Evolutionary conservation across 2,113 vertebrate genomes (phyloP).

Genomic region (Tachysurus fulvidraco): DNA sequence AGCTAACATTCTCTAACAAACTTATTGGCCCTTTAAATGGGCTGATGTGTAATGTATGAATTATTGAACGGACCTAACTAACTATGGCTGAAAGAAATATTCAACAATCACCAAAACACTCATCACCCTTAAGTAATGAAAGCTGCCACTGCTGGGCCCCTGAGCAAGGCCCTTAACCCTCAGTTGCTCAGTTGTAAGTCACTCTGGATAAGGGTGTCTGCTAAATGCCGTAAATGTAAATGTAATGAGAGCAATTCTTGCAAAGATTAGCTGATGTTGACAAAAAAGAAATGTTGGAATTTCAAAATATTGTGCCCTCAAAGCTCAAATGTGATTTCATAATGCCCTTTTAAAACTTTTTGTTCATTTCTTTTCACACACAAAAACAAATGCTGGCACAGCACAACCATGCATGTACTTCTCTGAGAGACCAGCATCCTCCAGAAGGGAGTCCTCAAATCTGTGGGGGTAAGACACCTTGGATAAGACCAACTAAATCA

Average conservation of each 20-base stretch:
- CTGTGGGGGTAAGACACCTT: slow-evolving; percentile 64
- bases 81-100: neutral
- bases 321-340: neutral
- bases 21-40: neutral
- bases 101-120: neutral
- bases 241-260: neutral
- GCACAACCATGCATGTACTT: slow-evolving; percentile 74
- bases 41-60: neutral
- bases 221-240: too few species aligned
- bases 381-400: slow-evolving; percentile 39
- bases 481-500: neutral
- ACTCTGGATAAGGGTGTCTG: too few species aligned
- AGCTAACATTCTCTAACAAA: neutral
- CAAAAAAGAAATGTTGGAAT: neutral
- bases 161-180: too few species aligned
- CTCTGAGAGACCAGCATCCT: slow-evolving; percentile 69
- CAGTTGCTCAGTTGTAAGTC: too few species aligned
- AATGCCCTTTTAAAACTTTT: neutral
- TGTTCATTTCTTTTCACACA: neutral
- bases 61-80: neutral
- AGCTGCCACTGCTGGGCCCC: too few species aligned
- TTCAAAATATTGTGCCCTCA: neutral
- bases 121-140: neutral
- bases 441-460: slow-evolving; percentile 78
- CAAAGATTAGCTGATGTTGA: neutral